Evolutionary conservation across 2,888 invertebrate species (phyloP), one percentile per base, ranked within the genome.

Genomic region (Marasmarcha lunaedactyla): DNA sequence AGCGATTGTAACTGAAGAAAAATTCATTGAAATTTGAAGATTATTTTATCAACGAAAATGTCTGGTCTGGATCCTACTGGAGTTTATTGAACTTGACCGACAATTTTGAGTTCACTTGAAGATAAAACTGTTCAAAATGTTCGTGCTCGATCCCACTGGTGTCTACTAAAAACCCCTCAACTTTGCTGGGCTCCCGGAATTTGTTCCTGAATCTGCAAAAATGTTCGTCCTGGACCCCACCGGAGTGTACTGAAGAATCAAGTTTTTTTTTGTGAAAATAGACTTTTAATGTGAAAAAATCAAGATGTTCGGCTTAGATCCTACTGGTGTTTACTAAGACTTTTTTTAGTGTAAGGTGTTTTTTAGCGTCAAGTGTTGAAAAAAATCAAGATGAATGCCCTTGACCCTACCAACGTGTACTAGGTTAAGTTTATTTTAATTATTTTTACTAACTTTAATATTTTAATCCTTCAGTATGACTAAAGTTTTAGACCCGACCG

Each of bases 191-290:
- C 3, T 20, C 7, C 20, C 7, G 20, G 33, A 27, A 15, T 43
- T 9, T 30, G 14, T 30, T 14, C 34, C 30, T 30, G 43, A 25
- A 50, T 41, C 43, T 50, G 42, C 43, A 50, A 73, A 66, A 59
- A 81, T 78, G 81, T 69, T 71, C 57, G 63, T 67, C 44, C 61
- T 81, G 14, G 81, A 81, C 45, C 81, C 81, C 33, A 79, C 81
- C 40, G 79, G 76, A 62, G 77, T 81, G 52, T 83, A 81, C 52
- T 78, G 57, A 76, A 58, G 47, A 55, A 41, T 44, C 20, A 20
- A n/a, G 20, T 20, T 20, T 20, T 54, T 48, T 46, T 50, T 51
- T 47, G 45, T 48, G 43, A 38, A 51, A 47, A 39, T 48, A 50
- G 44, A 46, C 49, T 5, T 20, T 7, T 20, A 20, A 20, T n/a